Evolutionary conservation across 2,888 invertebrate genomes (phyloP).

Genomic region (Hyles lineata): DNA sequence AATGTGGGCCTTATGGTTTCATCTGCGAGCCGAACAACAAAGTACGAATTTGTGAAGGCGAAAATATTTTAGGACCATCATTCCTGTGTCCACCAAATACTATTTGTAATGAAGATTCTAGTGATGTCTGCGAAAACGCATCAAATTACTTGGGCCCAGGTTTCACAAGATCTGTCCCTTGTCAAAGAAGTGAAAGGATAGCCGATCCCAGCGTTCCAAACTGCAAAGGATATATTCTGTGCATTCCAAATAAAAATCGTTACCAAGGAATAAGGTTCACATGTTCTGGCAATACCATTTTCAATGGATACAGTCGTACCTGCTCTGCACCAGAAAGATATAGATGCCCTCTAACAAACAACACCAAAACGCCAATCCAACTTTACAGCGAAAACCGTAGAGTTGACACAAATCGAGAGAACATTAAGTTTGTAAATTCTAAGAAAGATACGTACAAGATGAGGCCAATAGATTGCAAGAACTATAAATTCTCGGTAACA

Average conservation of each 20-base stretch:
- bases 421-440: slow-evolving; percentile 30
- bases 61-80: slow-evolving; percentile 64
- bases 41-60: slow-evolving; percentile 70
- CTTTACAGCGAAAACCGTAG: slow-evolving; percentile 56
- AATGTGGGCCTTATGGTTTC: slow-evolving; percentile 76
- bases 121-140: slow-evolving; percentile 70
- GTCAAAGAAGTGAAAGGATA: slow-evolving; percentile 71
- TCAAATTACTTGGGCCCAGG: slow-evolving; percentile 70
- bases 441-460: slow-evolving; percentile 36
- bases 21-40: slow-evolving; percentile 65
- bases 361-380: slow-evolving; percentile 51
- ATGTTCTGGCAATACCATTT: slow-evolving; percentile 74
- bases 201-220: slow-evolving; percentile 73
- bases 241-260: slow-evolving; percentile 73
- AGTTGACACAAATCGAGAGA: slow-evolving; percentile 45
- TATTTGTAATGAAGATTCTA: slow-evolving; percentile 75
- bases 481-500: slow-evolving; percentile 74
- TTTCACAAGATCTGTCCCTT: slow-evolving; percentile 62
- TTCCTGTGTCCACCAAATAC: slow-evolving; percentile 73
- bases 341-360: slow-evolving; percentile 65
- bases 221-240: slow-evolving; percentile 79
- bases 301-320: slow-evolving; percentile 71
- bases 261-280: slow-evolving; percentile 79
- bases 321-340: slow-evolving; percentile 73
- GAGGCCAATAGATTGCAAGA: slow-evolving; percentile 74